These are phyloP conservation scores for Saccostrea cuccullata DNA, from an alignment of 1,140 invertebrate genomes.

Conservation along the genomic window DNA sequence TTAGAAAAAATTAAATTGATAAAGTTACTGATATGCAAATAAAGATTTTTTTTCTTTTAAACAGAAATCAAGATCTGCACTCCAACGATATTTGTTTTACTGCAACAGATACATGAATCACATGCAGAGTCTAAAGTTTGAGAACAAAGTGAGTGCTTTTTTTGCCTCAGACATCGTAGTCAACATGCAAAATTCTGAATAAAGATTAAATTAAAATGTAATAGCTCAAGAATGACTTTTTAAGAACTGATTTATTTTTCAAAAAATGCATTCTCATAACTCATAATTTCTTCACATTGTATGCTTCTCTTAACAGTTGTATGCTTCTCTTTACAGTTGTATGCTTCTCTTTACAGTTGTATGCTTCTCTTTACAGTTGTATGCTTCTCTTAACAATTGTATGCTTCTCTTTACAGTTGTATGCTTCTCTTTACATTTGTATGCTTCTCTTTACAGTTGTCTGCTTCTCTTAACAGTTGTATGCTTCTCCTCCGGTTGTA, in stretches of 20 bases:
- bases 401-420: neutral
- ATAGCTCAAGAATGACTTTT: too few relatives aligned
- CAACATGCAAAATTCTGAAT: neutral
- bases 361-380: neutral
- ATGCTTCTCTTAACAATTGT: neutral
- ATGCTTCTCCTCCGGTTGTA: neutral
- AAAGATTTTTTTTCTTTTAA: conserved; percentile 52
- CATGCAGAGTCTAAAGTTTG: conserved; percentile 99
- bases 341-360: neutral
- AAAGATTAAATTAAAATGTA: too few relatives aligned
- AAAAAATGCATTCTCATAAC: too few relatives aligned
- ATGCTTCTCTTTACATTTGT: neutral
- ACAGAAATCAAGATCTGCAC: conserved; percentile 89
- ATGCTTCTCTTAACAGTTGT: neutral
- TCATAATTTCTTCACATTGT: neutral
- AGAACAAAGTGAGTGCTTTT: conserved; percentile 86
- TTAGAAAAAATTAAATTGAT: too few relatives aligned
- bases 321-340: neutral
- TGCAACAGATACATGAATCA: conserved; percentile 99
- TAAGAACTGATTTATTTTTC: too few relatives aligned
- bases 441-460: too few relatives aligned
- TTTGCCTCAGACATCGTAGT: neutral
- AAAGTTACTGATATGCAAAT: too few relatives aligned
- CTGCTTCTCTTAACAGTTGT: neutral
- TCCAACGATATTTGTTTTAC: conserved; percentile 97